Evolutionary conservation across 2,888 invertebrate species (phyloP).

Genomic region (Eledone cirrhosa): DNA sequence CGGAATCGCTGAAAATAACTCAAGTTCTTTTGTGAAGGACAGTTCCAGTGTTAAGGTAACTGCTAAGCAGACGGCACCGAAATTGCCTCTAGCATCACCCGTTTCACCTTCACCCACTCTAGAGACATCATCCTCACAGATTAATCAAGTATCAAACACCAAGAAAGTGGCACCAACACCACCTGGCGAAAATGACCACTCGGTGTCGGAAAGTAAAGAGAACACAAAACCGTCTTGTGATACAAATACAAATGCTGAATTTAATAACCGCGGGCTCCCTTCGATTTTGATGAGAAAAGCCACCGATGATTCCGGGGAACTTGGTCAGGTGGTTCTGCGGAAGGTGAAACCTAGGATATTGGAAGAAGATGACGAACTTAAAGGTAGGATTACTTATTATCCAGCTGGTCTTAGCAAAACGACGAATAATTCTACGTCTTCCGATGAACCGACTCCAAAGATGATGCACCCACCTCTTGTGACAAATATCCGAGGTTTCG

Average conservation of each 20-base stretch:
- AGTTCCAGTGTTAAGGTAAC: too few relatives aligned
- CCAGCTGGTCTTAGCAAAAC: constrained; percentile 22
- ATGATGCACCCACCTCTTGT: background rate
- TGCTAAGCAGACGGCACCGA: too few relatives aligned
- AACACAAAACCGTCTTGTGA: constrained; percentile 2
- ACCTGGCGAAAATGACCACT: constrained; percentile 6
- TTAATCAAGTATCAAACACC: constrained; percentile 3
- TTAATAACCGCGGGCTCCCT: constrained; percentile 22
- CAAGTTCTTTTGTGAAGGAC: too few relatives aligned
- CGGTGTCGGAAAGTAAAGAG: constrained; percentile 17
- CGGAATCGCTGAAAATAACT: too few relatives aligned
- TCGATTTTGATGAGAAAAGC: constrained; percentile 19
- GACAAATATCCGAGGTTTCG: too few relatives aligned
- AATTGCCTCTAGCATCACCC: too few relatives aligned
- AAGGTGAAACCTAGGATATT: background rate
- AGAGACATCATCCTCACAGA: background rate
- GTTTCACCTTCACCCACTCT: constrained; percentile 5
- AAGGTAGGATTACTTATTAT: constrained; percentile 25
- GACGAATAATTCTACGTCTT: background rate
- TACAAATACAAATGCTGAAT: background rate
- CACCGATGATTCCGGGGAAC: constrained; percentile 17
- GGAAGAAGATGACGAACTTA: constrained; percentile 21
- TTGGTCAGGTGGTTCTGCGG: constrained; percentile 18
- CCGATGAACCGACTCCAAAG: constrained; percentile 22
- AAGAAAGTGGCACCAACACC: background rate